Evolutionary conservation across 1,140 invertebrate species (phyloP).

Genomic region (Rhagoletis pomonella): DNA sequence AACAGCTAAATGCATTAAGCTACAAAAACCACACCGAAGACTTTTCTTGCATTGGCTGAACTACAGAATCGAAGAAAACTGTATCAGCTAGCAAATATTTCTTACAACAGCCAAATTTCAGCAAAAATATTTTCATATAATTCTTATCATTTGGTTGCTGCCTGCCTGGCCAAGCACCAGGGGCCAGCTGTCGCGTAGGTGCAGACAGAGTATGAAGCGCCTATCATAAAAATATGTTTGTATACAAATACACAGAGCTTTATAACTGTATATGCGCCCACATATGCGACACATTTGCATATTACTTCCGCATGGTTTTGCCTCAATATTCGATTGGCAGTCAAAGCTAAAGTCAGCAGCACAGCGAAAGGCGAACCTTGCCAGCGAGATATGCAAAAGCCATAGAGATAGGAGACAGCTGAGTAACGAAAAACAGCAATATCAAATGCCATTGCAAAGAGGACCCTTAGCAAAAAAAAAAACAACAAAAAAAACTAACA

Average conservation of each 20-base stretch:
- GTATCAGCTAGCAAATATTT: background rate
- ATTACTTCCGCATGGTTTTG: slow-evolving; percentile 23
- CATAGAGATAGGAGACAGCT: slow-evolving; percentile 6
- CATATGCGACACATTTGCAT: background rate
- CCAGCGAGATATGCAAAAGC: slow-evolving; percentile 27
- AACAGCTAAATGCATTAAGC: background rate
- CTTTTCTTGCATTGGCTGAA: background rate
- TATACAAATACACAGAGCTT: background rate
- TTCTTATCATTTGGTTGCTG: background rate
- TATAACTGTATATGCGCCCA: background rate
- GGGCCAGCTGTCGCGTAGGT: slow-evolving; percentile 8
- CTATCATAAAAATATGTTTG: background rate
- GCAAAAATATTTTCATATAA: too few relatives aligned
- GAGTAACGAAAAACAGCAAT: slow-evolving; percentile 8
- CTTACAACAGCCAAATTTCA: too few relatives aligned
- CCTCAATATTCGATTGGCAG: background rate
- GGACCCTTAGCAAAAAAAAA: background rate
- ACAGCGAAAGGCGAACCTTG: background rate
- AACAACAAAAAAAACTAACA: background rate
- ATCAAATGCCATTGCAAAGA: slow-evolving; percentile 28
- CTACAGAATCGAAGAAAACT: background rate
- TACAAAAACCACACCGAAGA: background rate
- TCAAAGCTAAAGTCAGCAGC: background rate
- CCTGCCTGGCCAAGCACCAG: slow-evolving; percentile 8
- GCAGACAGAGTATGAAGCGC: background rate